A percentile compares a stretch with the other conserved stretches of the same genome.
Evolutionary conservation across 1,140 invertebrate species (phyloP).

Genomic region (Procambarus virginalis): DNA sequence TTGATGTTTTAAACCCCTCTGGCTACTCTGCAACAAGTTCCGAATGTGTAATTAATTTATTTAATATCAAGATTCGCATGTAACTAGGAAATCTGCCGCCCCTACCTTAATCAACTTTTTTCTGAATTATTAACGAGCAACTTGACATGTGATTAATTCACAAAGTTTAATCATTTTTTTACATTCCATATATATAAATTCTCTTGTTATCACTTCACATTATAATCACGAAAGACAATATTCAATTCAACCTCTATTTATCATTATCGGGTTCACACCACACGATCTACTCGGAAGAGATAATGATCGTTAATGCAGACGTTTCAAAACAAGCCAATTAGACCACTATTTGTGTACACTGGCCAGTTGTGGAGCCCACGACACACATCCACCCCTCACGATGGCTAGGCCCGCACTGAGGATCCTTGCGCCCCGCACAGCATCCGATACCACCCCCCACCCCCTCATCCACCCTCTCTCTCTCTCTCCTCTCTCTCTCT

Average conservation of each 20-base stretch:
- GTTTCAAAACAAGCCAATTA: not conserved
- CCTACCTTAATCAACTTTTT: not conserved
- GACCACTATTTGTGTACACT: not conserved
- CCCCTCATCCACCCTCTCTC: not conserved
- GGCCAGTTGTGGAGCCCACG: not conserved
- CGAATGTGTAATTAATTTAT: not conserved
- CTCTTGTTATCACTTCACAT: not conserved
- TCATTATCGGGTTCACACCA: not conserved
- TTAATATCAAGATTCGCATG: not conserved
- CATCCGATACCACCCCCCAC: not conserved
- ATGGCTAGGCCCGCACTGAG: slow-evolving; percentile 3
- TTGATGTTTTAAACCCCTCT: not conserved
- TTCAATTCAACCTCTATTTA: not conserved
- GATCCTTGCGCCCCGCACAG: not conserved
- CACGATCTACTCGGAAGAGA: not conserved
- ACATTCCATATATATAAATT: not conserved
- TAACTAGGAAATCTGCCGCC: not conserved
- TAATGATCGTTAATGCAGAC: not conserved
- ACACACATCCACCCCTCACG: not conserved
- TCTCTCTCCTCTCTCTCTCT: not conserved
- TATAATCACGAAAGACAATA: not conserved
- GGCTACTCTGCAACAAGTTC: not conserved
- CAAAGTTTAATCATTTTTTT: not conserved
- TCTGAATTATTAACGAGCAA: not conserved
- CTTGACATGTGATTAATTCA: not conserved